These are phyloP conservation scores for Champsocephalus esox DNA, from an alignment of 2,797 vertebrate genomes.

Conservation along the genomic window DNA sequence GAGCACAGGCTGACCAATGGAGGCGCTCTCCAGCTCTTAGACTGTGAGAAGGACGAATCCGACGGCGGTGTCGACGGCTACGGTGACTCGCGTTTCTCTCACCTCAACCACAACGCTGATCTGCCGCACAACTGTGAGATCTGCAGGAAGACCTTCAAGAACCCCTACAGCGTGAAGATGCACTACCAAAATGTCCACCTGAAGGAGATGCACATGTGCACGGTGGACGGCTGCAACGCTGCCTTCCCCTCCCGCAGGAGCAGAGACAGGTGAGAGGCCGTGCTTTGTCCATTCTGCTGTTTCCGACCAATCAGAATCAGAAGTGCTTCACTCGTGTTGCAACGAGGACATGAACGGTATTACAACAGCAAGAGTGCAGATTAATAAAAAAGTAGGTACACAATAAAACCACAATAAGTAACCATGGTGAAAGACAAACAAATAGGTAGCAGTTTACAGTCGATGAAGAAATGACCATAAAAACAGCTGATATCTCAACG, in stretches of 20 bases:
- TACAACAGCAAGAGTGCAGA: too few relatives aligned
- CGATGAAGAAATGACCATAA: too few relatives aligned
- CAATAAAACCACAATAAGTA: too few relatives aligned
- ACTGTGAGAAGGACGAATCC: conserved; percentile 75
- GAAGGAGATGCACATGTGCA: conserved; percentile 94
- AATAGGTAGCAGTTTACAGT: too few relatives aligned
- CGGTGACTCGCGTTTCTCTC: conserved; percentile 75
- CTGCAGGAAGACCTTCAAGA: conserved; percentile 96
- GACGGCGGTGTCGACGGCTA: conserved; percentile 82
- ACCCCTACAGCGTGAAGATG: conserved; percentile 93
- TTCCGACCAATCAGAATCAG: too few relatives aligned
- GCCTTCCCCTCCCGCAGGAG: conserved; percentile 94
- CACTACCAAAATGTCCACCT: conserved; percentile 95
- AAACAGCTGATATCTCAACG: neutral
- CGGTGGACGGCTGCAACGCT: conserved; percentile 92
- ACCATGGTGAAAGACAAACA: too few relatives aligned
- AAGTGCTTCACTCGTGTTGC: too few relatives aligned
- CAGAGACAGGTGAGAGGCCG: conserved; percentile 93
- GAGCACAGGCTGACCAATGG: conserved; percentile 84
- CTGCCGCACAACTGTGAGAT: conserved; percentile 91
- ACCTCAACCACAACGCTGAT: conserved; percentile 80
- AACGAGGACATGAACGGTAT: too few relatives aligned
- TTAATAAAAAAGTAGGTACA: too few relatives aligned
- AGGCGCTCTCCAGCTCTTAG: conserved; percentile 75
- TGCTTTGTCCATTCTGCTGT: neutral